phyloP scores from a whole-genome alignment of 2,888 invertebrate species.

The Lochmaea capreae region DNA sequence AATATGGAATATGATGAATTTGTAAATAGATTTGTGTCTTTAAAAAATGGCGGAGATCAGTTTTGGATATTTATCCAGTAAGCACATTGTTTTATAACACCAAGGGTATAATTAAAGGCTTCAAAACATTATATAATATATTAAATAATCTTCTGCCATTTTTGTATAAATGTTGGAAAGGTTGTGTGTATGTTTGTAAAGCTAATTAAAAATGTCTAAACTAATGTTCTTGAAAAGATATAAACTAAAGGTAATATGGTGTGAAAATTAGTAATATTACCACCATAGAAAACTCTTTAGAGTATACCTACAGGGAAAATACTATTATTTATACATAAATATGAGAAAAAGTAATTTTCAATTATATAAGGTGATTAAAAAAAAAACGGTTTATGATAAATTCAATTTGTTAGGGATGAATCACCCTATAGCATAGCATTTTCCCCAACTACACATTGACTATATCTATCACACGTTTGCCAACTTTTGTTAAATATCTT shows the following conservation, averaged over 20 bases:
- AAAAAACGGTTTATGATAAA: too few species aligned
- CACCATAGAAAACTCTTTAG: background rate
- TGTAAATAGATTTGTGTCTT: constrained; percentile 18
- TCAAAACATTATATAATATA: too few species aligned
- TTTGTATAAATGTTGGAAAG: background rate
- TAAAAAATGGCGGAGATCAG: constrained; percentile 10
- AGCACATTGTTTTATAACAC: background rate
- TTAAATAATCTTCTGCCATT: background rate
- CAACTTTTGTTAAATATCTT: constrained; percentile 42
- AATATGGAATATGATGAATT: constrained; percentile 33
- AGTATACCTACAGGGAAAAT: background rate
- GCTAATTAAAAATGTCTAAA: background rate
- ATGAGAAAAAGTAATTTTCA: background rate
- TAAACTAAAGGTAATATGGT: constrained; percentile 24
- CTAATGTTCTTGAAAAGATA: background rate
- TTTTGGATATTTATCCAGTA: background rate
- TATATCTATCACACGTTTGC: constrained; percentile 47
- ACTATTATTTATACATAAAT: background rate
- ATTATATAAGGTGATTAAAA: background rate
- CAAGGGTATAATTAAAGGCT: too few species aligned
- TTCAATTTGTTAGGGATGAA: background rate
- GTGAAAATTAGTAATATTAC: background rate
- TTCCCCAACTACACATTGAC: constrained; percentile 51
- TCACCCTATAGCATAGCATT: constrained; percentile 32
- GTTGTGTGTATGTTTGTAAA: background rate